phyloP scores from a whole-genome alignment of 2,113 vertebrate genomes.

The Orycteropus afer region DNA sequence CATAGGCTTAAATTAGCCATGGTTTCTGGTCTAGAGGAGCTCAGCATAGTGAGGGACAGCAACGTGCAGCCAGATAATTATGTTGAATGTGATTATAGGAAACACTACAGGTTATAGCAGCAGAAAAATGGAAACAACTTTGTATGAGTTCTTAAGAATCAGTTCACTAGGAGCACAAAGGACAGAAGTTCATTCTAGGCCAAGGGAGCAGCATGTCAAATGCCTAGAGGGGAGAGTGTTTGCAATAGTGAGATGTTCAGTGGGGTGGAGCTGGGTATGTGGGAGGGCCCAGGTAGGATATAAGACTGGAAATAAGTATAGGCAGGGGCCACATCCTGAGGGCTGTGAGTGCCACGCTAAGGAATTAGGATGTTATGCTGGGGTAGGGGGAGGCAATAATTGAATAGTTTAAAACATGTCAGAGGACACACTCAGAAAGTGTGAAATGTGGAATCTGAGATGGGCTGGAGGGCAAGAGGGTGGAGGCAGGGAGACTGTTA shows the following conservation, averaged over 20 bases:
- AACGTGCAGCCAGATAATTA: not conserved
- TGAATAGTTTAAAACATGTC: not conserved
- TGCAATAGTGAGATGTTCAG: not conserved
- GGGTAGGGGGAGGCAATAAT: not conserved
- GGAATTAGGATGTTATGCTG: not conserved
- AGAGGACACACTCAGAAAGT: not conserved
- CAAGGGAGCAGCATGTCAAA: not conserved
- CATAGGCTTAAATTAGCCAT: not conserved
- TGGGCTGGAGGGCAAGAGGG: not conserved
- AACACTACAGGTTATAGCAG: not conserved
- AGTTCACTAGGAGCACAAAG: not conserved
- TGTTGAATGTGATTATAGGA: not conserved
- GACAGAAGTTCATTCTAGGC: not conserved
- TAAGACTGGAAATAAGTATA: not conserved
- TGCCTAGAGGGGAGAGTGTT: not conserved
- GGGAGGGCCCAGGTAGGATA: not conserved
- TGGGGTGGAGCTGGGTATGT: not conserved
- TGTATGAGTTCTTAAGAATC: not conserved
- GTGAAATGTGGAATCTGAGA: too few species aligned
- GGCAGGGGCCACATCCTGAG: not conserved
- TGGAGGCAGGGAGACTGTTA: not conserved
- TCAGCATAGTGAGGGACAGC: not conserved
- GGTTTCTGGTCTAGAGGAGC: not conserved
- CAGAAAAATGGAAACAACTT: not conserved
- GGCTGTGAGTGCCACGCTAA: not conserved